A percentile compares a stretch with the other conserved stretches of the same genome.
Evolutionary conservation across 2,113 vertebrate species (phyloP).

Genomic region (Epinephelus lanceolatus): DNA sequence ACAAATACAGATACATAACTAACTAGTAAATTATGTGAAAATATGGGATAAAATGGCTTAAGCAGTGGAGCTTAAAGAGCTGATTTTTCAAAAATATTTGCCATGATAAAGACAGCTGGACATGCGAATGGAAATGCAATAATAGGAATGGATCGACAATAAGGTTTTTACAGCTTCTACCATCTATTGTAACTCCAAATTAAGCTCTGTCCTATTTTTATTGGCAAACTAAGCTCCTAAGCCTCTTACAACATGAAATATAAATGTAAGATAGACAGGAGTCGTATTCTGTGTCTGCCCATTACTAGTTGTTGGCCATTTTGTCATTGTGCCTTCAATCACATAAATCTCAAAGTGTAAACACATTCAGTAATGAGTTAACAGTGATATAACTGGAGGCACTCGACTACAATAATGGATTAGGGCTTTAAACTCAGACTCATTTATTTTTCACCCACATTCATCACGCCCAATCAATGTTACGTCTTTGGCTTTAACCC

Average conservation of each 20-base stretch:
- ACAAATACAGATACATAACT: neutral
- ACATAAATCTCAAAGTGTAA: slow-evolving; percentile 64
- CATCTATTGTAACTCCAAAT: slow-evolving; percentile 11
- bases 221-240: slow-evolving; percentile 17
- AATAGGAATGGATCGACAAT: neutral
- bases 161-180: neutral
- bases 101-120: neutral
- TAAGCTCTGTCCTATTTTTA: slow-evolving; percentile 1
- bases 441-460: slow-evolving; percentile 61
- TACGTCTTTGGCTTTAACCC: slow-evolving; percentile 30
- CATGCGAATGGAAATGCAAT: neutral
- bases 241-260: slow-evolving; percentile 3
- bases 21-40: neutral
- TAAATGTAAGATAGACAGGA: slow-evolving; percentile 8
- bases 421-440: slow-evolving; percentile 57
- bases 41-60: neutral
- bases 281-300: slow-evolving; percentile 3
- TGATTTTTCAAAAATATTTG: neutral
- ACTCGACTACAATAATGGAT: slow-evolving; percentile 56
- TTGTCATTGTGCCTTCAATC: slow-evolving; percentile 32
- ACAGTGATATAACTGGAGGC: slow-evolving; percentile 46
- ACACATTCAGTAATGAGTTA: slow-evolving; percentile 50
- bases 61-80: neutral
- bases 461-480: slow-evolving; percentile 66
- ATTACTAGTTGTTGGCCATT: slow-evolving; percentile 36